phyloP scores from a whole-genome alignment of 2,797 vertebrate species.

The Sebastiscus albofasciatus region DNA sequence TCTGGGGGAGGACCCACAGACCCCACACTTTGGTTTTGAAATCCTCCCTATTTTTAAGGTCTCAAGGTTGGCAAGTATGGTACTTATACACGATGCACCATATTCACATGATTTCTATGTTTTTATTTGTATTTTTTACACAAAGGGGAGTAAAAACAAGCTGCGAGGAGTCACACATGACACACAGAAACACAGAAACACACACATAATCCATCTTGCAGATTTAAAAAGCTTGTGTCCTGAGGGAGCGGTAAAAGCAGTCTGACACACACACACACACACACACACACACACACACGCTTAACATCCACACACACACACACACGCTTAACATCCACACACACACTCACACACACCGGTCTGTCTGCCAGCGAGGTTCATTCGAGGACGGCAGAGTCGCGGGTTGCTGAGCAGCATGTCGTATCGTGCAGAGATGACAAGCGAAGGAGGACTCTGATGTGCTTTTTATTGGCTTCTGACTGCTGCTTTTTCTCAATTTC shows the following conservation, averaged over 20 bases:
- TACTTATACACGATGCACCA: neutral
- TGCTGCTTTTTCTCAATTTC: slow-evolving; percentile 6
- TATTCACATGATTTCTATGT: neutral
- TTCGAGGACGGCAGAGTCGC: slow-evolving; percentile 28
- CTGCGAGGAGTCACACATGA: neutral
- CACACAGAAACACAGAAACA: neutral
- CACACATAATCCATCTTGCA: neutral
- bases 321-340: neutral
- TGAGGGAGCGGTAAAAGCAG: slow-evolving; percentile 6
- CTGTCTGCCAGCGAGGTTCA: slow-evolving; percentile 28
- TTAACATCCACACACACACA: neutral
- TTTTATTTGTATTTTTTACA: neutral
- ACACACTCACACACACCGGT: neutral
- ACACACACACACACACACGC: slow-evolving; percentile 1
- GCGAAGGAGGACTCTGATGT: neutral
- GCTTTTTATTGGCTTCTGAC: neutral
- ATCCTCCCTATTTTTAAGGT: no score
- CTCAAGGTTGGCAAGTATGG: no score
- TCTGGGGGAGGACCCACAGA: no score
- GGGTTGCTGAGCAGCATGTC: slow-evolving; percentile 16
- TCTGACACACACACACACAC: neutral
- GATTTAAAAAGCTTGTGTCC: slow-evolving; percentile 22
- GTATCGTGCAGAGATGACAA: neutral
- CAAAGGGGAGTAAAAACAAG: neutral
- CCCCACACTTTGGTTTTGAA: no score